Percentiles rank a stretch among this genome's conserved stretches.
phyloP scores from a whole-genome alignment of 2,888 invertebrate genomes.

The Phrixothrix hirtus region DNA sequence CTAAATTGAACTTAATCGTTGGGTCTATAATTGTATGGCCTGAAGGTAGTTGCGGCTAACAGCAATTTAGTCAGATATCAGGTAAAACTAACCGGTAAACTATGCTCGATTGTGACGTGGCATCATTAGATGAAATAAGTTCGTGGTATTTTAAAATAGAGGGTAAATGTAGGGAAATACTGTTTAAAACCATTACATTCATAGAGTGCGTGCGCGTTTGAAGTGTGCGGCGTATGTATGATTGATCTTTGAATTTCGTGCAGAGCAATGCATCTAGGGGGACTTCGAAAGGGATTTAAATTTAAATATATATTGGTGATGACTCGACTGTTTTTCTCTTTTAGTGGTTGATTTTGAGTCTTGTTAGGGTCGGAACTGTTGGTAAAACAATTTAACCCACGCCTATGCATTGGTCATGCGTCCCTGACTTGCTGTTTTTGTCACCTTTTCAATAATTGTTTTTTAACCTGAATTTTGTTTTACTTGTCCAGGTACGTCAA shows the following conservation, averaged over 20 bases:
- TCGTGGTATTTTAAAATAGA: too few species aligned
- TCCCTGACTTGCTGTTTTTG: conserved; percentile 30
- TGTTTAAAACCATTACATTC: conserved; percentile 11
- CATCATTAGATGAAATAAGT: background rate
- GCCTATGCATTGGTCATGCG: conserved; percentile 31
- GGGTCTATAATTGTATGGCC: conserved; percentile 49
- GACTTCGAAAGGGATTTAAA: conserved; percentile 47
- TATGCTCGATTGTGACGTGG: conserved; percentile 17
- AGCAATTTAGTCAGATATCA: conserved; percentile 40
- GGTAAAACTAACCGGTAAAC: conserved; percentile 30
- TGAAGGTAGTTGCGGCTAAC: conserved; percentile 43
- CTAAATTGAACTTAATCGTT: conserved; percentile 52
- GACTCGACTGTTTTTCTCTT: conserved; percentile 45
- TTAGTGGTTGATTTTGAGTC: conserved; percentile 31
- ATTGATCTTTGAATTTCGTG: conserved; percentile 52
- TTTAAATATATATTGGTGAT: conserved; percentile 54
- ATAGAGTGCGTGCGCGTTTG: conserved; percentile 31
- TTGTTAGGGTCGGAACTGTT: conserved; percentile 26
- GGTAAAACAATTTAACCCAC: conserved; percentile 29
- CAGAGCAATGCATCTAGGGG: conserved; percentile 44
- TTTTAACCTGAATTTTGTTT: too few species aligned
- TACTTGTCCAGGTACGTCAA: background rate
- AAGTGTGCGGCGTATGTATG: conserved; percentile 35
- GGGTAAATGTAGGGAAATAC: conserved; percentile 12
- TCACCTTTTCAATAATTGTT: conserved; percentile 31